phyloP scores from a whole-genome alignment of 2,113 vertebrate genomes.

The Solenodon paradoxus region DNA sequence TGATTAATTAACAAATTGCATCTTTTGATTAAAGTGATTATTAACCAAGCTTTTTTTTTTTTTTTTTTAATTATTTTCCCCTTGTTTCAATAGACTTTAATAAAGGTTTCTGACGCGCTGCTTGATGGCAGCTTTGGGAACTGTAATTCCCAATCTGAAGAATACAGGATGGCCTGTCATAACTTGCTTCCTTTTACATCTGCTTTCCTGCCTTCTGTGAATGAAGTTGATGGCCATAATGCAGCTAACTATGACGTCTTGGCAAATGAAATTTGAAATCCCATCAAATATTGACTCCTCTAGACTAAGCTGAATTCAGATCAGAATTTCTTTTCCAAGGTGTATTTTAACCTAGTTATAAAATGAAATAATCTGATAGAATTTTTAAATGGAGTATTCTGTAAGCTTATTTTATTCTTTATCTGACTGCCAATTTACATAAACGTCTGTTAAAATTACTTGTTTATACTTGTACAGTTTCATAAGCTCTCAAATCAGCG shows the following conservation, averaged over 20 bases:
- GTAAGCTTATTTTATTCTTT: slow-evolving; percentile 65
- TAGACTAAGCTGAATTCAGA: slow-evolving; percentile 68
- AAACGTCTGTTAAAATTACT: slow-evolving; percentile 71
- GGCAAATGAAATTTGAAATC: slow-evolving; percentile 81
- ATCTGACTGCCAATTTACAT: slow-evolving; percentile 75
- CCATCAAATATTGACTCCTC: slow-evolving; percentile 19
- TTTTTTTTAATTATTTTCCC: slow-evolving; percentile 39
- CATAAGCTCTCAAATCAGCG: slow-evolving; percentile 61
- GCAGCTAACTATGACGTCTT: slow-evolving; percentile 77
- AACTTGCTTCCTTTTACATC: slow-evolving; percentile 83
- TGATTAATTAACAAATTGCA: neutral
- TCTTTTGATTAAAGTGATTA: neutral
- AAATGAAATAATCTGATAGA: slow-evolving; percentile 75
- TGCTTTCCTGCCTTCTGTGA: slow-evolving; percentile 81
- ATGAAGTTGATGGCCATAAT: slow-evolving; percentile 69
- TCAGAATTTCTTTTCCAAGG: slow-evolving; percentile 76
- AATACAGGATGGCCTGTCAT: slow-evolving; percentile 84
- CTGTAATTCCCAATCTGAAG: slow-evolving; percentile 81
- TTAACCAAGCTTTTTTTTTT: neutral
- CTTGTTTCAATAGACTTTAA: slow-evolving; percentile 78
- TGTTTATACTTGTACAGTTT: slow-evolving; percentile 84
- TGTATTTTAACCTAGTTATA: slow-evolving; percentile 76
- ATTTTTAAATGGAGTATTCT: slow-evolving; percentile 70
- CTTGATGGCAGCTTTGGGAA: slow-evolving; percentile 85
- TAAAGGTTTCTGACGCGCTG: slow-evolving; percentile 82